Base-by-base conservation (phyloP, 2,888 invertebrate species). In the Cheilosia variabilis region DNA sequence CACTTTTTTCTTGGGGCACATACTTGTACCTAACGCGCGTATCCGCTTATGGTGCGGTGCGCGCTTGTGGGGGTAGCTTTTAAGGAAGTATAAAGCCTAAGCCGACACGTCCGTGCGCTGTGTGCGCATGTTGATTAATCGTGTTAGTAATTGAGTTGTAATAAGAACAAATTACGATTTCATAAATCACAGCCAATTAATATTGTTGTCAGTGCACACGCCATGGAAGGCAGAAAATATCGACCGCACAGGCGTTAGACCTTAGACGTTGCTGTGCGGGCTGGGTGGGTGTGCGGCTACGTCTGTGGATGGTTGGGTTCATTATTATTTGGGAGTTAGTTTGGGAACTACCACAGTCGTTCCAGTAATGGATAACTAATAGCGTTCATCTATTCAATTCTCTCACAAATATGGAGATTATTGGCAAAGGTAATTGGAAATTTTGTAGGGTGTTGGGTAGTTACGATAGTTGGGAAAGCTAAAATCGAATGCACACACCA, bases 181-280 rank as follows among this genome's bases (percentile, higher is more conserved):
- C 81, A 87, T 87, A 87, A 87, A 87, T 87, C 86, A 87, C 77
- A 77, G 55, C 43, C 86, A 82, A 87, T 87, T 81, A 87, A 72
- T 82, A 69, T 63, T 66, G 57, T 60, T 58, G 72, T 52, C 57
- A 57, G 76, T 55, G 69, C 63, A 66, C 65, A 57, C 69, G 65
- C 63, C 52, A 58, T 22, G 65, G 69, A 57, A 31, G 83, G 55
- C 62, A 52, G 34, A 24, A 72, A 41, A 45, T 72, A 55, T 72
- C 37, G 80, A 84, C 79, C 84, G 65, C 79, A 84, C 79, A 47
- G 43, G 41, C 68, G 41, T 31, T 19, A 13, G 27, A 4, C 68
- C 31, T 24, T n/a, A 13, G 27, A 4, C 43, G 1, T 34, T 41
- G 41, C 19, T 5, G 15, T 19, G 37, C 3, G 17, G 34, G 55